Conservation (phyloP, 2,797 vertebrate genomes). For the Petrocephalus schoutedeni region DNA sequence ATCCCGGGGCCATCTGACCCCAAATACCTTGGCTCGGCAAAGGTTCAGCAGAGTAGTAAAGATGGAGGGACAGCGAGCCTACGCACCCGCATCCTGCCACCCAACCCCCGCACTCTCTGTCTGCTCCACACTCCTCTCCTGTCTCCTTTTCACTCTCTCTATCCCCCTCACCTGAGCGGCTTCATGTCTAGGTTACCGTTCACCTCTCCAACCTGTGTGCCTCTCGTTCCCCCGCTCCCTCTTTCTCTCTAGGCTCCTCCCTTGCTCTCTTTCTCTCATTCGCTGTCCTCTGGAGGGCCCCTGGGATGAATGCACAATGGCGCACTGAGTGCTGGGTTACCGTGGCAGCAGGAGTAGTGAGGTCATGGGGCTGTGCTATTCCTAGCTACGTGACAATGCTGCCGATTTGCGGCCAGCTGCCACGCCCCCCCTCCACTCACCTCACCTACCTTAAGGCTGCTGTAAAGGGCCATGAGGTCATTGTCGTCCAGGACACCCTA, state of each 20-base stretch:
- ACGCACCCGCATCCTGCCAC: conserved; percentile 12
- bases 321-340: neutral
- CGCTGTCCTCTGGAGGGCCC: neutral
- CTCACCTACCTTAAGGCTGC: neutral
- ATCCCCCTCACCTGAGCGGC: conserved; percentile 32
- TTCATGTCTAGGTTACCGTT: neutral
- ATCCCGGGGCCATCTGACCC: conserved; percentile 34
- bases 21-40: conserved; percentile 34
- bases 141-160: conserved; percentile 13
- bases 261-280: conserved; percentile 37
- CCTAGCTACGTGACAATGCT: neutral
- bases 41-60: conserved; percentile 44
- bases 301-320: conserved; percentile 18
- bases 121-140: conserved; percentile 31
- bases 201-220: conserved; percentile 50
- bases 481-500: neutral
- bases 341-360: neutral
- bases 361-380: conserved; percentile 10
- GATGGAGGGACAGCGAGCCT: conserved; percentile 20
- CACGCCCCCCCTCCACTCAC: neutral
- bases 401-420: neutral
- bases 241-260: conserved; percentile 50
- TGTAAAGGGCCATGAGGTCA: neutral
- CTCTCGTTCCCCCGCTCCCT: conserved; percentile 51
- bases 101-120: conserved; percentile 21